Evolutionary conservation across 1,140 invertebrate genomes (phyloP).

Genomic region (Leucophenga varia): DNA sequence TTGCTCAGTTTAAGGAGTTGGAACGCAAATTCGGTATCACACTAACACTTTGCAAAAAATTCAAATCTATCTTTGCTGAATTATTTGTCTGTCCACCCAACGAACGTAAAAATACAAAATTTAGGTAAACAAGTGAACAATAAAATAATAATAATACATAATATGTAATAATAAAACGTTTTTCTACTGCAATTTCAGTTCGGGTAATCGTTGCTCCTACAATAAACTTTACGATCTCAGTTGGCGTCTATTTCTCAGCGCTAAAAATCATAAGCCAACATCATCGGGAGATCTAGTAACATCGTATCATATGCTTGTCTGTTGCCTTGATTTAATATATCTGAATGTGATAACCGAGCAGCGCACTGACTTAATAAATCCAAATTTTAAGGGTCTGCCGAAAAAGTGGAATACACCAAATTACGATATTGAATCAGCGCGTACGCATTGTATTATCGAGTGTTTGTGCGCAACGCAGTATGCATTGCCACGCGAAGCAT

Average conservation of each 20-base stretch:
- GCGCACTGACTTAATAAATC: conserved; percentile 83
- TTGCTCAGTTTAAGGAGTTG: conserved; percentile 80
- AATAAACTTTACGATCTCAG: conserved; percentile 87
- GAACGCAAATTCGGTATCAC: conserved; percentile 94
- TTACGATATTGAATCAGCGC: conserved; percentile 65
- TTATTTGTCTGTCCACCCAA: conserved; percentile 70
- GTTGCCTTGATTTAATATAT: conserved; percentile 89
- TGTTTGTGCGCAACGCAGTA: conserved; percentile 79
- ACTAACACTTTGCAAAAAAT: conserved; percentile 92
- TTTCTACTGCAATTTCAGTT: conserved; percentile 50
- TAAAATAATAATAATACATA: not conserved
- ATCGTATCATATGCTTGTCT: conserved; percentile 88
- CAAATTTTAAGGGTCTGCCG: conserved; percentile 77
- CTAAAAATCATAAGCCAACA: conserved; percentile 82
- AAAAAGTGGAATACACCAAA: conserved; percentile 68
- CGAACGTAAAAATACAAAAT: conserved; percentile 72
- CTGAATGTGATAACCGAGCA: conserved; percentile 80
- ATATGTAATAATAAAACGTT: conserved; percentile 3
- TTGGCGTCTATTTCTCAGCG: conserved; percentile 90
- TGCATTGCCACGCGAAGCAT: conserved; percentile 81
- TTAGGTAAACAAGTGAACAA: conserved; percentile 56
- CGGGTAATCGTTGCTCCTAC: conserved; percentile 68
- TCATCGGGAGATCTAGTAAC: conserved; percentile 92
- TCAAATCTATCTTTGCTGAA: conserved; percentile 82
- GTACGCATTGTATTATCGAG: conserved; percentile 80